Base-by-base conservation (phyloP, 2,797 vertebrate genomes). In the Selene dorsalis region DNA sequence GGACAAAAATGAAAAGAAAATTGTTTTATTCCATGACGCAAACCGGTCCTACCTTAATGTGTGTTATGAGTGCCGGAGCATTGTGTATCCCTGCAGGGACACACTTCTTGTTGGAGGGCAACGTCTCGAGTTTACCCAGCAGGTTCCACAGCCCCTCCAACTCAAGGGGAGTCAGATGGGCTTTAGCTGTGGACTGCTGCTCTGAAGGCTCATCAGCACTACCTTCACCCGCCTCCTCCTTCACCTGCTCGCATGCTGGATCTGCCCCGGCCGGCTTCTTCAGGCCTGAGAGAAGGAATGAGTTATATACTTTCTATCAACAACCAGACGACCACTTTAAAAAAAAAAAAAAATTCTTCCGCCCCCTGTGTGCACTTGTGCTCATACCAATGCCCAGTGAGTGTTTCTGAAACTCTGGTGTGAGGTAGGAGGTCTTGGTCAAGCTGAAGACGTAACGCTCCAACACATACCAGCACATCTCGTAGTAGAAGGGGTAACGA, bases 401-500 rank as follows among this genome's bases (percentile, higher is more conserved):
- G 84, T 98, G 94, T 82, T 97, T 98, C 93, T 99, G 98, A 91
- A 97, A 99, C 80, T 99, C 97, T 63, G 97, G 96, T 22, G 97
- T 98, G 52, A 99, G 95, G 83, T 99, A 96, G 0, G 97, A 98
- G 30, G 94, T 96, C 91, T 92, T 95, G 56, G 97, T 98, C 80
- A 99, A 90, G 82, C 97, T 97, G 93, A 96, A 99, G 69, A 98
- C 94, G 0, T 99, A 99, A 38, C 98, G 96, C 83, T 99, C 98
- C 92, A 99, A 92, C 82, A 99, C 98, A 0, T 99, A 99, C 98
- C 98, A 99, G 84, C 97, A 97, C 98, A 99, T 98, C 93, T 99
- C 98, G 0, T 97, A 98, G 84, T 95, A 99, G 91, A 99, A 99
- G 0, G 98, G 98, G 78, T 97, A 98, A 57, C 98, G 97, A 63